Conservation (phyloP, 2,888 invertebrate genomes). For the Tetragonula carbonaria region DNA sequence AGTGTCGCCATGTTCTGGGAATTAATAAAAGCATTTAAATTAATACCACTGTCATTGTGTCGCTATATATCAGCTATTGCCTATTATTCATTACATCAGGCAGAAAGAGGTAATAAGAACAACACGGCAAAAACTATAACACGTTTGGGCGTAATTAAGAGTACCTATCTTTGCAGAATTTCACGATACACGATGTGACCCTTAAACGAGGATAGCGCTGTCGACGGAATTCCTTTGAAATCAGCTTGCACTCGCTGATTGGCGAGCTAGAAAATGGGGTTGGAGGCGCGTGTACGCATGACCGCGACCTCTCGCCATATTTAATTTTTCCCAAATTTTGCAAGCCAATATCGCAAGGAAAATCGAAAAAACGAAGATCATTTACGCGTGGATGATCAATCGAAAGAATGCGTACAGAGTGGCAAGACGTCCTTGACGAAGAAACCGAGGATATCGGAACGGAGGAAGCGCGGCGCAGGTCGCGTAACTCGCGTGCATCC, state of each 20-base stretch:
- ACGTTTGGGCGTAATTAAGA: not conserved
- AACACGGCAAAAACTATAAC: not conserved
- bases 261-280: constrained; percentile 47
- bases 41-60: not conserved
- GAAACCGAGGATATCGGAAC: not conserved
- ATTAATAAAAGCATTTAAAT: constrained; percentile 12
- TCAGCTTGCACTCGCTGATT: constrained; percentile 53
- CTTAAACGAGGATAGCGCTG: constrained; percentile 44
- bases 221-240: constrained; percentile 30
- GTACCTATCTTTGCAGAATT: not conserved
- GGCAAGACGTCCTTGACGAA: not conserved
- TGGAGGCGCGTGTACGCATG: constrained; percentile 73
- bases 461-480: constrained; percentile 39
- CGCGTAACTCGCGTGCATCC: constrained; percentile 50
- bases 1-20: constrained; percentile 20
- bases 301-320: constrained; percentile 78
- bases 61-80: not conserved
- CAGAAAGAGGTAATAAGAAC: not conserved
- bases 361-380: constrained; percentile 44
- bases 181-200: not conserved
- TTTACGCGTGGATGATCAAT: not conserved
- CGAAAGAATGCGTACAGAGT: not conserved
- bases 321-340: constrained; percentile 81
- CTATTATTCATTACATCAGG: too few relatives aligned
- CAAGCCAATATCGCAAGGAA: constrained; percentile 53